Percentiles rank a stretch among this genome's conserved stretches.
Conservation (phyloP, 2,797 vertebrate genomes). For the Semotilus atromaculatus region DNA sequence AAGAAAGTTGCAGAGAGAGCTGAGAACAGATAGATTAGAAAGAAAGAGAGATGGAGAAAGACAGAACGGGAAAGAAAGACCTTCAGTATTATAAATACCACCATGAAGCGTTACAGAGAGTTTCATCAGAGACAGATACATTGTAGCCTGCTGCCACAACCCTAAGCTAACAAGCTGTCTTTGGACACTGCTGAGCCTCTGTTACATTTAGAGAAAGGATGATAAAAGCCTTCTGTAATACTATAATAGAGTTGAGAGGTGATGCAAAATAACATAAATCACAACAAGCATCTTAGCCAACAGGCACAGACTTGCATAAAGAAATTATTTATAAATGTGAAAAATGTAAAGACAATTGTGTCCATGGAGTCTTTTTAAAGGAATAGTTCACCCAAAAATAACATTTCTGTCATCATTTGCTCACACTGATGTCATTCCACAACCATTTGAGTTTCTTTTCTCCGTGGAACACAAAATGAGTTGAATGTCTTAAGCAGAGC, state of each 20-base stretch:
- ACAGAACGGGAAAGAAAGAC: constrained; percentile 52
- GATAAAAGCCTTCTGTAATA: constrained; percentile 54
- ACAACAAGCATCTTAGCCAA: constrained; percentile 32
- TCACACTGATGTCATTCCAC: neutral
- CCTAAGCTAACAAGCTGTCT: constrained; percentile 58
- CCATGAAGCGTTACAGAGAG: constrained; percentile 73
- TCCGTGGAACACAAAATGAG: neutral
- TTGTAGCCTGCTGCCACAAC: constrained; percentile 57
- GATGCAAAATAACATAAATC: constrained; percentile 50
- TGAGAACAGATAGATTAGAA: constrained; percentile 21
- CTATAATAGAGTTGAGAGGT: constrained; percentile 43
- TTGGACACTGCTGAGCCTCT: constrained; percentile 45
- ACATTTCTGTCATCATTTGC: neutral
- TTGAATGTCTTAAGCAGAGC: neutral
- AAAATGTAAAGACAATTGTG: constrained; percentile 2
- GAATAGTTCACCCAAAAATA: neutral
- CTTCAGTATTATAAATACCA: constrained; percentile 72
- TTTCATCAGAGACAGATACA: constrained; percentile 76
- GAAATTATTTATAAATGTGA: constrained; percentile 43
- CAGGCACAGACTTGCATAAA: constrained; percentile 22
- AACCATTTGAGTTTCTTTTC: neutral
- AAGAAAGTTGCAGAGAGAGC: constrained; percentile 28
- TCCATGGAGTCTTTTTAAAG: constrained; percentile 15
- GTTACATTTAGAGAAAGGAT: constrained; percentile 53
- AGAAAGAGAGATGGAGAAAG: constrained; percentile 44